Percentiles rank a stretch among this genome's conserved stretches.
phyloP scores from a whole-genome alignment of 2,888 invertebrate genomes.

The Stratiomys singularior region DNA sequence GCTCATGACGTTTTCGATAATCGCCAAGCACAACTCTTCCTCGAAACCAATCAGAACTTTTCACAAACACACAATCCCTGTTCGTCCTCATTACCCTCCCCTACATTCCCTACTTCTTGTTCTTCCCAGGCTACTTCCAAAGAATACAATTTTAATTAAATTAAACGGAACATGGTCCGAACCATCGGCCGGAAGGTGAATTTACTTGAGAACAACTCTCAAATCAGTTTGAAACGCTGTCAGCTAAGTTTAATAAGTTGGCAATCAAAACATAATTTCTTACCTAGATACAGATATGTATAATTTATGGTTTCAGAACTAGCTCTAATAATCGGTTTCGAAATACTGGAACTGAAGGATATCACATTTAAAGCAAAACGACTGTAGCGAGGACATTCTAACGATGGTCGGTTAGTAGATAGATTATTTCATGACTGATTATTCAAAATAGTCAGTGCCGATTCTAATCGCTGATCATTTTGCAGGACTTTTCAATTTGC shows the following conservation, averaged over 20 bases:
- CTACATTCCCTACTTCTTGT: no score
- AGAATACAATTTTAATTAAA: constrained; percentile 46
- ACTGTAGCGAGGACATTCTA: no score
- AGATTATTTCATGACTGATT: no score
- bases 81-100: not conserved
- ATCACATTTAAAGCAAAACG: no score
- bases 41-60: constrained; percentile 46
- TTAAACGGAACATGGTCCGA: constrained; percentile 28
- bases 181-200: not conserved
- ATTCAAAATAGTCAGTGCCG: no score
- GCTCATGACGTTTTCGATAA: constrained; percentile 40
- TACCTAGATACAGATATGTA: not conserved
- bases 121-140: not conserved
- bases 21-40: constrained; percentile 32
- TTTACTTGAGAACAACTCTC: not conserved
- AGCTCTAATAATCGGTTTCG: no score
- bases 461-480: no score
- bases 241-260: constrained; percentile 1
- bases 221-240: constrained; percentile 11
- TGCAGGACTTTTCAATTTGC: no score
- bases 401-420: no score
- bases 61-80: constrained; percentile 26
- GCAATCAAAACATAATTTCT: constrained; percentile 14
- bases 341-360: no score
- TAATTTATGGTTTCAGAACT: no score